Percentiles rank a stretch among this genome's conserved stretches.
These are phyloP conservation scores for Trachelus tabidus DNA, from an alignment of 2,888 invertebrate genomes.

Conservation along the genomic window DNA sequence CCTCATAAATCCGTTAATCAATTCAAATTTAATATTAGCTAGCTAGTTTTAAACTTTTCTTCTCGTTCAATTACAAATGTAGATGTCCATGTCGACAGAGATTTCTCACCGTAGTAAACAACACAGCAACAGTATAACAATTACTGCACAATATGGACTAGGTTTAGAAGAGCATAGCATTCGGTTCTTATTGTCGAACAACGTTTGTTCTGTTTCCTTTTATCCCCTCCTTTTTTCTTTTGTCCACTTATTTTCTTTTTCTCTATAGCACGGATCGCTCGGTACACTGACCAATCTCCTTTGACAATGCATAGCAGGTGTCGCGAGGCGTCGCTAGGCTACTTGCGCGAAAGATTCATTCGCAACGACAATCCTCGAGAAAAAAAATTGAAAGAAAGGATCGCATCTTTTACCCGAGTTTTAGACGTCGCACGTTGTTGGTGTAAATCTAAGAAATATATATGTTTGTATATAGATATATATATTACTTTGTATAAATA, in stretches of 20 bases:
- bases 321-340: too few species aligned
- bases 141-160: slow-evolving; percentile 16
- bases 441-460: slow-evolving; percentile 4
- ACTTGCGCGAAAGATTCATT: background rate
- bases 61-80: slow-evolving; percentile 11
- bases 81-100: background rate
- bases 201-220: slow-evolving; percentile 3
- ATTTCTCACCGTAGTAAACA: too few species aligned
- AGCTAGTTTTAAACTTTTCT: background rate
- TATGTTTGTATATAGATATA: slow-evolving; percentile 9
- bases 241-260: background rate
- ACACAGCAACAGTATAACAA: background rate
- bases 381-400: background rate
- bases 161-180: slow-evolving; percentile 19
- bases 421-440: background rate
- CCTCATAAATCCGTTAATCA: background rate
- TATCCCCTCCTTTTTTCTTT: too few species aligned
- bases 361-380: background rate
- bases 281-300: background rate
- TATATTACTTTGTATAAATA: slow-evolving; percentile 25
- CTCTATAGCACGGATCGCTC: too few species aligned
- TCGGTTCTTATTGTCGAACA: slow-evolving; percentile 21
- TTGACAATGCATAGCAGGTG: background rate
- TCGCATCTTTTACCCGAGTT: background rate
- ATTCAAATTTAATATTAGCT: background rate